Base-by-base conservation (phyloP, 2,113 vertebrate species). In the Eurystomus gularis region DNA sequence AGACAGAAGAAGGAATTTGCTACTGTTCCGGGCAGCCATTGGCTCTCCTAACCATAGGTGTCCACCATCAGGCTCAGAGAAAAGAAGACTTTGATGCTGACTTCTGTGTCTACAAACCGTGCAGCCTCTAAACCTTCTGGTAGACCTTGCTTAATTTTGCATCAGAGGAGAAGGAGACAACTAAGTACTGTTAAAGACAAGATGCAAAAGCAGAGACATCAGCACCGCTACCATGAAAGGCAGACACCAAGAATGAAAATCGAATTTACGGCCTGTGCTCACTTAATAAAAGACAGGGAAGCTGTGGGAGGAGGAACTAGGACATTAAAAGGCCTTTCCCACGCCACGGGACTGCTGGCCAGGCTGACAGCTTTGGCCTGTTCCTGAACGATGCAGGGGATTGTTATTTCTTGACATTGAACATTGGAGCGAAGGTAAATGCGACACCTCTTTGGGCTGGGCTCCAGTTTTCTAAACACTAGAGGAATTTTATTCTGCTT, bases 191-290 rank as follows among this genome's bases (percentile, higher is more conserved):
- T 84, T 88, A 40, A 82, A 81, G 82, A 84, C 75, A 60, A 62
- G 55, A 57, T 16, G 49, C 62, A 76, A 80, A 96, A 88, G 42
- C 29, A 37, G 55, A 31, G 42, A 23, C 39, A 40, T 23, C 37
- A 54, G 55, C 57, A 46, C 77, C 93, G 83, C 93, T 93, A 77
- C 93, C 80, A 57, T 31, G 35, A 82, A 82, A 84, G 52, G 62
- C 71, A 94, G 89, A 91, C 55, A 70, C 58, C 60, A 96, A 91
- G 64, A 94, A 95, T 24, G 64, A 94, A 81, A 82, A 92, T 15
- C 69, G 86, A 95, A 88, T 94, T 62, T 92, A 81, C 82, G 58
- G 39, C 54, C 66, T 75, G 14, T 54, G 48, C 93, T 93, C 95
- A 85, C 84, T 76, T 92, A 78, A 76, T 94, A 90, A 82, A 88